Percentiles rank a stretch among this genome's conserved stretches.
These are phyloP conservation scores for Athetis lepigone DNA, from an alignment of 2,888 invertebrate genomes.

Conservation along the genomic window DNA sequence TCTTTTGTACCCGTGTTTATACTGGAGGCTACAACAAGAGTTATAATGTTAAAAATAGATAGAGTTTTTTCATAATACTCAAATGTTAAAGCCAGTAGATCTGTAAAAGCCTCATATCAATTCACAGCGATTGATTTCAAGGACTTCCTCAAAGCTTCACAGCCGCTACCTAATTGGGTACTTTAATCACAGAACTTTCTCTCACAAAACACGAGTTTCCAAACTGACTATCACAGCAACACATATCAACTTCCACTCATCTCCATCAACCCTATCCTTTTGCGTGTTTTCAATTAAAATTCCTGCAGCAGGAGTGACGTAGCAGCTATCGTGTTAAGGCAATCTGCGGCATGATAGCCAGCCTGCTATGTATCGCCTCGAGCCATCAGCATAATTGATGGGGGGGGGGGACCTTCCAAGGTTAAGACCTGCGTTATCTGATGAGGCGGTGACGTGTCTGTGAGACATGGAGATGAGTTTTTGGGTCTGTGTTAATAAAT, in stretches of 20 bases:
- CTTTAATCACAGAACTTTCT: too few species aligned
- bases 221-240: too few species aligned
- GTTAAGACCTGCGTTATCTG: constrained; percentile 27
- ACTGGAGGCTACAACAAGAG: too few species aligned
- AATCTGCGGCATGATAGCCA: constrained; percentile 65
- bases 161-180: too few species aligned
- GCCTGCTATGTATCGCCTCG: constrained; percentile 51
- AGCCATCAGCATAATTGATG: constrained; percentile 63
- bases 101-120: too few species aligned
- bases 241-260: too few species aligned
- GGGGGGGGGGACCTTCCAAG: constrained; percentile 13
- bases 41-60: too few species aligned
- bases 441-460: constrained; percentile 17
- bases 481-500: not conserved
- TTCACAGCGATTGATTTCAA: too few species aligned
- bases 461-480: not conserved
- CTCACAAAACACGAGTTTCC: not conserved
- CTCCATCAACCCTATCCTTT: not conserved
- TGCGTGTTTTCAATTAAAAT: constrained; percentile 40
- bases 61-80: too few species aligned
- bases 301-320: constrained; percentile 49
- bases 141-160: too few species aligned
- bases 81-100: too few species aligned
- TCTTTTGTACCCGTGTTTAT: too few species aligned
- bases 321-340: constrained; percentile 65